Evolutionary conservation across 92 coral and sea anemone genomes (phyloP).

Genomic region (Actinernus sp.): DNA sequence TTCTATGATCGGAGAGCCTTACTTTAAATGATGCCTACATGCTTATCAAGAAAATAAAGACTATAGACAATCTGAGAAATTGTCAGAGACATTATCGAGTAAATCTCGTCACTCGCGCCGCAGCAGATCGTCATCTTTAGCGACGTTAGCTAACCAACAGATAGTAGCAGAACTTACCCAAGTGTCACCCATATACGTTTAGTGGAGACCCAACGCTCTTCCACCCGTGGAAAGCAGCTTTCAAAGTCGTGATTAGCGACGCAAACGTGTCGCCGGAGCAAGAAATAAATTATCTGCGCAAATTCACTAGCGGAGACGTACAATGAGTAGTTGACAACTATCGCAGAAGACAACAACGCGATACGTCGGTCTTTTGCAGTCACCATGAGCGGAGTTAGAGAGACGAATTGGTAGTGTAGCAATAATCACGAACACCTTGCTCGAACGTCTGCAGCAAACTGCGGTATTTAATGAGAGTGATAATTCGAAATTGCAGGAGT

Average conservation of each 20-base stretch:
- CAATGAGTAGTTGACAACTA: constrained; percentile 64
- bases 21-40: neutral
- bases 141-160: constrained; percentile 28
- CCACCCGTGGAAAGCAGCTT: constrained; percentile 75
- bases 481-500: constrained; percentile 24
- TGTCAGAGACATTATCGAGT: neutral
- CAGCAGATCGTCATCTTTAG: neutral
- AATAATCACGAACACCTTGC: constrained; percentile 52
- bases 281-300: constrained; percentile 59
- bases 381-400: constrained; percentile 55
- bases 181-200: constrained; percentile 36
- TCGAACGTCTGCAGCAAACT: constrained; percentile 44
- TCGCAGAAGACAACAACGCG: constrained; percentile 58
- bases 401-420: constrained; percentile 71
- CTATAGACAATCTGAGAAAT: too few relatives aligned
- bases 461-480: constrained; percentile 43
- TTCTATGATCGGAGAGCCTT: neutral
- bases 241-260: constrained; percentile 62
- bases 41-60: neutral
- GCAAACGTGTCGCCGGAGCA: constrained; percentile 48
- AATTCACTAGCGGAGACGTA: constrained; percentile 65
- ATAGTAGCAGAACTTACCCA: constrained; percentile 42
- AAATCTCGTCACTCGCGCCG: neutral
- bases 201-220: constrained; percentile 46
- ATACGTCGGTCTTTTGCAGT: constrained; percentile 39